phyloP scores from a whole-genome alignment of 1,140 invertebrate genomes.

The Apis laboriosa region DNA sequence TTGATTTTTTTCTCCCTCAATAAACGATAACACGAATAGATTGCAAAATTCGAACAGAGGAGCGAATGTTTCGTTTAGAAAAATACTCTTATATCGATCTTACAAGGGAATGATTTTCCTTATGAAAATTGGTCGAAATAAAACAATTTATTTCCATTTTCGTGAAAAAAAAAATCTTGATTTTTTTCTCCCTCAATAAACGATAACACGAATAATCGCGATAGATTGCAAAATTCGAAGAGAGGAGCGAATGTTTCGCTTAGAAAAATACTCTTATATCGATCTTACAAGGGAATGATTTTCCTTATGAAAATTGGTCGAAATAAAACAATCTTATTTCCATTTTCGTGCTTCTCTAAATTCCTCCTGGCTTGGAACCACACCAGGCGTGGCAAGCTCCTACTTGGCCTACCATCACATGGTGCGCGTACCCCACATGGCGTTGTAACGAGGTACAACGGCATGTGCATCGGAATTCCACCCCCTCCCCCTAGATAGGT shows the following conservation, averaged over 20 bases:
- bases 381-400: slow-evolving; percentile 9
- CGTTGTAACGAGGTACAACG: slow-evolving; percentile 48
- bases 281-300: too few relatives aligned
- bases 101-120: too few relatives aligned
- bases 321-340: slow-evolving; percentile 29
- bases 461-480: slow-evolving; percentile 74
- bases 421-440: slow-evolving; percentile 57
- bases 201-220: not conserved
- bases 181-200: too few relatives aligned
- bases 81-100: too few relatives aligned
- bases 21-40: not conserved
- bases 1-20: too few relatives aligned
- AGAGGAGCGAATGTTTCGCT: too few relatives aligned
- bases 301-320: too few relatives aligned
- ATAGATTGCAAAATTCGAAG: too few relatives aligned
- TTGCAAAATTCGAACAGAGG: too few relatives aligned
- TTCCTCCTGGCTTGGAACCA: slow-evolving; percentile 27
- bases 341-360: slow-evolving; percentile 14
- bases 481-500: slow-evolving; percentile 55
- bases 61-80: too few relatives aligned
- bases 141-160: slow-evolving; percentile 28
- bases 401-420: slow-evolving; percentile 49
- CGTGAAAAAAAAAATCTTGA: not conserved
- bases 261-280: too few relatives aligned
- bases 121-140: not conserved